A percentile compares a stretch with the other conserved stretches of the same genome.
Conservation (phyloP, 2,888 invertebrate genomes). For the Romanomermis culicivorax region DNA sequence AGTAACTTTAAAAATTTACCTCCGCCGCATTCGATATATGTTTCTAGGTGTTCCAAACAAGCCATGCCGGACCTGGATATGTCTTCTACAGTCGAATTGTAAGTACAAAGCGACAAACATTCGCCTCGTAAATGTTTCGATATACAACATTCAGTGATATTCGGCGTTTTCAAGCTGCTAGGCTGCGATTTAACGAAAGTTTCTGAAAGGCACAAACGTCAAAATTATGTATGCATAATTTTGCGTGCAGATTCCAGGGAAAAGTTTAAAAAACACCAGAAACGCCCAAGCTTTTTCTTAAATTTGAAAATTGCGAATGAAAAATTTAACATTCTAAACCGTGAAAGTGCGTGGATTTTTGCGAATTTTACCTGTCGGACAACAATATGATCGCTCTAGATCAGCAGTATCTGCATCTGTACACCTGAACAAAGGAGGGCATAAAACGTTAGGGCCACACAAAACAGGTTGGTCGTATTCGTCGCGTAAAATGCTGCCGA, state of each 20-base stretch:
- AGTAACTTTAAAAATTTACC: no score
- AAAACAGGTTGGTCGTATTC: slow-evolving; percentile 1
- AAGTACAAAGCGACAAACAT: slow-evolving; percentile 5
- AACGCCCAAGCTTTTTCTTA: no score
- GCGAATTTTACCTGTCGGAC: slow-evolving; percentile 6
- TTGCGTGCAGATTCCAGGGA: no score
- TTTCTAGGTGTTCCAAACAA: slow-evolving; percentile 1
- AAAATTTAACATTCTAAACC: no score
- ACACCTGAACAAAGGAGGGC: slow-evolving; percentile 5
- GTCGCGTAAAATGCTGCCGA: slow-evolving; percentile 5
- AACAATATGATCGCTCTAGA: neutral
- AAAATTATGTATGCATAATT: neutral
- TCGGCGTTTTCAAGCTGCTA: neutral
- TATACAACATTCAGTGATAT: slow-evolving; percentile 6
- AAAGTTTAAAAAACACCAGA: no score
- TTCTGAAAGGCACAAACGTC: neutral
- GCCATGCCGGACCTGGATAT: neutral
- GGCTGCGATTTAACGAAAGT: neutral
- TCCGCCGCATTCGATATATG: slow-evolving; percentile 7
- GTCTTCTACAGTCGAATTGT: slow-evolving; percentile 6
- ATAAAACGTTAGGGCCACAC: neutral
- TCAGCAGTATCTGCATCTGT: neutral
- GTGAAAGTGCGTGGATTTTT: no score
- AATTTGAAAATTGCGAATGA: no score
- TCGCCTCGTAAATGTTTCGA: neutral